Evolutionary conservation across 2,113 vertebrate genomes (phyloP), one percentile per base, ranked within the genome.

Genomic region (Cinclus mexicanus): DNA sequence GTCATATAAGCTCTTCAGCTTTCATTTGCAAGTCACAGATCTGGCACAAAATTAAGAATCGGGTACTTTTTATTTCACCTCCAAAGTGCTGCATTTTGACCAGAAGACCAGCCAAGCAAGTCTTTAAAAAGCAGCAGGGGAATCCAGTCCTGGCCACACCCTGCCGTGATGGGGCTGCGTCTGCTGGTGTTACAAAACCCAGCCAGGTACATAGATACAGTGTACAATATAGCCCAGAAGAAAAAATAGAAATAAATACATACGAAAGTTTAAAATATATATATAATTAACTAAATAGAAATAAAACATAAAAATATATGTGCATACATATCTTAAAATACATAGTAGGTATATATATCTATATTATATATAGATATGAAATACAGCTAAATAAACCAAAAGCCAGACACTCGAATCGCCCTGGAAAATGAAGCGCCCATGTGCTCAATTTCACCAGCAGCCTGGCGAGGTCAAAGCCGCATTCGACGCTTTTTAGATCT

Each of bases 101-200:
- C 8, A 56, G 33, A 63, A 60, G 69, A 87, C 78, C 72, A 83
- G 79, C 18, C 41, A 60, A 68, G 49, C 75, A 52, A 71, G 79
- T 75, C 26, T 64, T 47, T 56, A 56, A 47, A 75, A 78, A 71
- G 49, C 57, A 79, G 49, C 79, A 76, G 10, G 94, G 26, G 79
- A 90, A 92, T 68, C 52, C 95, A 56, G 67, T 9, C 61, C 26
- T 1, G 2, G 57, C 70, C 93, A 56, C 96, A 68, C 91, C 95
- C 71, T 9, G 35, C 26, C 31, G 5, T 6, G 22, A 25, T 23
- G 35, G 35, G 41, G 79, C 79, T 63, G 35, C 10, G n/a, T 53
- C 79, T 69, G 76, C 75, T 52, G 33, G 55, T 6, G 5, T 63
- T n/a, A 35, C 60, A 61, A 72, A 87, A 57, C 60, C 8, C 37